These are phyloP conservation scores for Chloromyia formosa DNA, from an alignment of 2,888 invertebrate species.

Conservation along the genomic window DNA sequence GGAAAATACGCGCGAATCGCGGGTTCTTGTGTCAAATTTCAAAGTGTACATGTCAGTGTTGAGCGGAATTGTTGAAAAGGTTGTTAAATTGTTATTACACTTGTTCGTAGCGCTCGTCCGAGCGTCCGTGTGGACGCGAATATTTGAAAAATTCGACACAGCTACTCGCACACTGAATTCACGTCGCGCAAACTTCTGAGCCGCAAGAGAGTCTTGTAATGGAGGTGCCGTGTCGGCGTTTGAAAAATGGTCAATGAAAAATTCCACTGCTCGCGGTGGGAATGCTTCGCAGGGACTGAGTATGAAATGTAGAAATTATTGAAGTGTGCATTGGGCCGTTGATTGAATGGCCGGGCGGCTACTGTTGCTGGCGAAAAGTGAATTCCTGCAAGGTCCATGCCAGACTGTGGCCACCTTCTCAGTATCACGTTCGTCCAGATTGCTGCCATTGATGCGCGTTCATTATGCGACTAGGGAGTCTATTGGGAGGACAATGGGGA, in stretches of 20 bases:
- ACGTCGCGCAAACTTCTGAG: no score
- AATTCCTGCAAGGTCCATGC: background rate
- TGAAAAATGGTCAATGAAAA: conserved; percentile 44
- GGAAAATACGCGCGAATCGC: conserved; percentile 42
- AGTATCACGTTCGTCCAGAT: conserved; percentile 14
- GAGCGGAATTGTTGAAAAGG: background rate
- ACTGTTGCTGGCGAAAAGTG: background rate
- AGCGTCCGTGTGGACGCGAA: no score
- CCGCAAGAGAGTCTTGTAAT: no score
- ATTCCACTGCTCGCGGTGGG: conserved; percentile 12
- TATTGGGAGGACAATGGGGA: no score
- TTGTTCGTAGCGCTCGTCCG: no score
- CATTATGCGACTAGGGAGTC: background rate
- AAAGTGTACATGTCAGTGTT: conserved; percentile 26
- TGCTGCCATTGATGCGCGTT: conserved; percentile 27
- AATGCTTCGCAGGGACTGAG: background rate
- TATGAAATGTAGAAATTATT: background rate
- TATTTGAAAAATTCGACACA: no score
- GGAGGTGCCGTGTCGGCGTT: conserved; percentile 43
- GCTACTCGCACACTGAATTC: no score
- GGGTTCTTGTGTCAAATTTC: conserved; percentile 40
- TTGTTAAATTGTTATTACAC: background rate
- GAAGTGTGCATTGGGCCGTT: background rate
- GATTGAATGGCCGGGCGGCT: background rate
- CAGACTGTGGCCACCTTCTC: background rate